phyloP scores from a whole-genome alignment of 2,888 invertebrate genomes.

The Drosophila demipolita region DNA sequence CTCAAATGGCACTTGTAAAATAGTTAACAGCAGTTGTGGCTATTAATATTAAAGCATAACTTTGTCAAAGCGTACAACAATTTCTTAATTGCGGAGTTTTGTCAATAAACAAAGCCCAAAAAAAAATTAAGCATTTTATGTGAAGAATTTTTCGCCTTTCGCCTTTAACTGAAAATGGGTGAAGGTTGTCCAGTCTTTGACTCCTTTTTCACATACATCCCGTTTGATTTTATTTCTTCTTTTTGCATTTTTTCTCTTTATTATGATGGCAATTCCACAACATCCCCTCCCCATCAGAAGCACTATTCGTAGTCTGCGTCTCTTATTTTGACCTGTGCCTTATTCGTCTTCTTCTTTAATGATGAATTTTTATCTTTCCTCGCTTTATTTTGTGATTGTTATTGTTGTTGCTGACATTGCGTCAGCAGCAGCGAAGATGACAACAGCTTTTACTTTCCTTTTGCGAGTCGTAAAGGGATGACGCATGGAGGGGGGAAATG shows the following conservation, averaged over 20 bases:
- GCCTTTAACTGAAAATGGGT: slow-evolving; percentile 42
- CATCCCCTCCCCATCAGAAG: neutral
- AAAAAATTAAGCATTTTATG: neutral
- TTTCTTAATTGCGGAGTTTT: neutral
- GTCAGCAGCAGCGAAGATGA: slow-evolving; percentile 66
- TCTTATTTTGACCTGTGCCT: slow-evolving; percentile 46
- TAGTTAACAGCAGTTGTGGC: neutral
- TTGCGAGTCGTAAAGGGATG: slow-evolving; percentile 31
- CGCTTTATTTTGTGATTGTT: slow-evolving; percentile 34
- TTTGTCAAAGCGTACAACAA: neutral
- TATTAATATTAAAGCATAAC: neutral
- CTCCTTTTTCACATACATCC: slow-evolving; percentile 38
- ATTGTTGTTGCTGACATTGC: slow-evolving; percentile 50
- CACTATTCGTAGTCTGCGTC: neutral
- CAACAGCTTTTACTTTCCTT: slow-evolving; percentile 75
- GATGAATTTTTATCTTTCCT: slow-evolving; percentile 69
- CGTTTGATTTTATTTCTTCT: slow-evolving; percentile 17
- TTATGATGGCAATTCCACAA: slow-evolving; percentile 16
- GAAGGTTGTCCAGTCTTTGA: slow-evolving; percentile 55
- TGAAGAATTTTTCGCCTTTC: neutral
- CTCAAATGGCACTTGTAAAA: neutral
- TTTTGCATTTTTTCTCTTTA: neutral
- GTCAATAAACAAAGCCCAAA: neutral
- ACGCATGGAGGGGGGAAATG: neutral
- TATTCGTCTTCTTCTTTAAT: slow-evolving; percentile 52